phyloP scores from a whole-genome alignment of 2,113 vertebrate genomes.

The Prochilodus magdalenae region DNA sequence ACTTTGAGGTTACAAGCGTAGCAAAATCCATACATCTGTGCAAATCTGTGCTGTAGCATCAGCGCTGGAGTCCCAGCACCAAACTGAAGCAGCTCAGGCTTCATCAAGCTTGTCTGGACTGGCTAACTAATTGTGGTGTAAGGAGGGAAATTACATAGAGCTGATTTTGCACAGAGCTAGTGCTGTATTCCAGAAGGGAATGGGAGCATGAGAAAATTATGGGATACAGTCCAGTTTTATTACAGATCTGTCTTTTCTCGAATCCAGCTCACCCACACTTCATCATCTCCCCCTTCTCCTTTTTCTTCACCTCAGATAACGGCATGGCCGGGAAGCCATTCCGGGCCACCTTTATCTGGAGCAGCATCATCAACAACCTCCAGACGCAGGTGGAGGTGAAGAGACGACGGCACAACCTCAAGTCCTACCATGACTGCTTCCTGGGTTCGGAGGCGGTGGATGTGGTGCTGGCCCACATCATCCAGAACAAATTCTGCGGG shows the following conservation, averaged over 20 bases:
- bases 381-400: conserved; percentile 91
- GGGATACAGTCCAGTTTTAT: neutral
- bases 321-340: conserved; percentile 92
- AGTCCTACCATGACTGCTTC: conserved; percentile 91
- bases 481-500: conserved; percentile 90
- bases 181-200: neutral
- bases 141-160: too few species aligned
- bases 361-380: conserved; percentile 91
- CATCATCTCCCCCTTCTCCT: neutral
- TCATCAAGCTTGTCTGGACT: too few species aligned
- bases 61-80: too few species aligned
- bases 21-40: too few species aligned
- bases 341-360: conserved; percentile 92
- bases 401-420: conserved; percentile 89
- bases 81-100: too few species aligned
- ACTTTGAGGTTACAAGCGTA: too few species aligned
- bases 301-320: conserved; percentile 69
- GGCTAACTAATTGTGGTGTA: too few species aligned
- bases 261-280: neutral
- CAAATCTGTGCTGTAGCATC: too few species aligned
- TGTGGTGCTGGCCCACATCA: conserved; percentile 88
- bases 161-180: too few species aligned
- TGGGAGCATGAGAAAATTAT: neutral
- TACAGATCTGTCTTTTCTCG: too few species aligned
- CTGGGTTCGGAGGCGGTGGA: conserved; percentile 94